Evolutionary conservation across 2,113 vertebrate genomes (phyloP), one percentile per base, ranked within the genome.

Genomic region (Zosterops hypoxanthus): DNA sequence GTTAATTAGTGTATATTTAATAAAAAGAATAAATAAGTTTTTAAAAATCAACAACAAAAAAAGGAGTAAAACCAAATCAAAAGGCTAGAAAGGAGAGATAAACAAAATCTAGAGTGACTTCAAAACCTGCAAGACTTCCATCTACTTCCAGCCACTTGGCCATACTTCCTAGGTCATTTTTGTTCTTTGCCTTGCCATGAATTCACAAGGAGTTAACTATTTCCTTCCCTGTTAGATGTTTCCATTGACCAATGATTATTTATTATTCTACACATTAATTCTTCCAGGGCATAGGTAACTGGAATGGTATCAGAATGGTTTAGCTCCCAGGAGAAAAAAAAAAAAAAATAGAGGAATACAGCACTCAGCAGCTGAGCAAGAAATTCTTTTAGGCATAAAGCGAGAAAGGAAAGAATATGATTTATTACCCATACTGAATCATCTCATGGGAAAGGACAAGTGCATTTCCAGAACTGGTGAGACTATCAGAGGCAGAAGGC

Each of bases 11-110:
- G 20, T 24, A 10, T 16, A 52, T 57, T 36, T 42, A 49, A 53
- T 50, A 24, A 68, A 49, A 47, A 15, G 6, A 36, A 36, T 39
- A 11, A 77, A 41, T 12, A 24, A 17, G 3, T 29, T 59, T 59
- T 42, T 4, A 13, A 28, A 61, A 66, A n/a, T 19, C 16, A 24
- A 19, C 15, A 33, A 11, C 16, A 41, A 21, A 31, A 34, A 56
- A 14, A 1, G 1, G 5, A n/a, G 49, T 34, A 15, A 33, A 26
- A 28, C 2, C 2, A 53, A 64, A 8, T 4, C 3, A 41, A 7
- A 18, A n/a, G 1, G 2, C 10, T 69, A 73, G 24, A 87, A 59
- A 50, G 11, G 66, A 88, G 10, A 75, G 60, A 81, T 1, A 49
- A 73, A 18, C 2, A n/a, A 81, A 61, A 56, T 4, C 4, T 42